Base-by-base conservation (phyloP, 2,888 invertebrate genomes). In the Acleris sparsana region DNA sequence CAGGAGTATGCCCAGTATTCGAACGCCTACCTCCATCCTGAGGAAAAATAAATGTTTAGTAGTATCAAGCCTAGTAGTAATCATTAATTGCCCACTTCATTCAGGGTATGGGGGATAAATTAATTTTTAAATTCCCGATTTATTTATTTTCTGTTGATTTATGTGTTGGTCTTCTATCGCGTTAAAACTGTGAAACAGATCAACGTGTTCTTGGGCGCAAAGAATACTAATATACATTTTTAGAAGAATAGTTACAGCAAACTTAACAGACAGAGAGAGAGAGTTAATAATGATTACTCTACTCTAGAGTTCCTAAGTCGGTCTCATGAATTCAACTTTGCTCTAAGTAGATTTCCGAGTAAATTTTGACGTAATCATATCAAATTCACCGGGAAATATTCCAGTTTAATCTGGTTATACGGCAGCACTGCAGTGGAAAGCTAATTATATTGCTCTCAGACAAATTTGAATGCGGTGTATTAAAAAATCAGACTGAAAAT, bases 11-110 rank as follows among this genome's bases (percentile, higher is more conserved):
- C 92, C 93, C 16, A 92, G 74, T 63, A 92, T 69, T 73, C 83
- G 82, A 5, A 93, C 92, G 25, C 88, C 86, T 33, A 89, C 82
- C 76, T 93, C 93, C 93, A 93, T 93, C 69, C 92, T 92, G 76
- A 9, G 46, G 18, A 53, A 49, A 3, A 68, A 13, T 33, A 60
- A 5, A 25, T 46, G 20, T 11, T 11, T 18, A 46, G 46, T 17
- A 17, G 2, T 17, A n/a, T n/a, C n/a, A n/a, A n/a, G n/a, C n/a
- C 16, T 18, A 46, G 46, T 17, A 17, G 2, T 17, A n/a, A 46
- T 46, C 6, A 13, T 39, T 39, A 13, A 39, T 3, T 33, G 9
- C 33, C 33, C 4, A 33, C 33, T 33, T 33, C 9, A 33, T 9
- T 33, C 2, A 33, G 33, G 9, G 33, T 9, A 7, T 25, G 25